Conservation (phyloP, 2,113 vertebrate genomes). For the Delphinapterus leucas region DNA sequence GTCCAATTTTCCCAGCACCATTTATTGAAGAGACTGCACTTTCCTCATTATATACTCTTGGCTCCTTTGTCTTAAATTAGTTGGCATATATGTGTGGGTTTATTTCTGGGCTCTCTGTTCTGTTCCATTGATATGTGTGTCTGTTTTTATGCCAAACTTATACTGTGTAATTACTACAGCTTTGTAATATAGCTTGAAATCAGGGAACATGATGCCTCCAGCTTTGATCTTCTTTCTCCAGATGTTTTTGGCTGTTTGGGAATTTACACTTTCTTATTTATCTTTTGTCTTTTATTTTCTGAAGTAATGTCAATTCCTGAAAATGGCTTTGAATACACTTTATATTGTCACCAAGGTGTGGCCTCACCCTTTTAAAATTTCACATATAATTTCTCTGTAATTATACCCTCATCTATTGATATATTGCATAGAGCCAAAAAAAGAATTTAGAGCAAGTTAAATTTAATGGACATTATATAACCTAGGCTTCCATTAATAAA, state of each 20-base stretch:
- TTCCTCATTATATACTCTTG: background rate
- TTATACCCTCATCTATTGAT: no score
- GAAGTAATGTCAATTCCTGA: background rate
- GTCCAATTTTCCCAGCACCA: background rate
- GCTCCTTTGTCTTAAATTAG: background rate
- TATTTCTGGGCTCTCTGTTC: background rate
- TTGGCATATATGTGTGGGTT: background rate
- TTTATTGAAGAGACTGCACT: background rate
- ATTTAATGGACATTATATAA: background rate
- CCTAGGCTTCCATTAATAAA: background rate
- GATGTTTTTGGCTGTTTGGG: background rate
- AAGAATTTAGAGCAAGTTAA: background rate
- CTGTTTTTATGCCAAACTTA: background rate
- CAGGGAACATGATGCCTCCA: background rate
- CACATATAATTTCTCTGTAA: no score
- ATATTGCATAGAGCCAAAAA: background rate
- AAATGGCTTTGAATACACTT: background rate
- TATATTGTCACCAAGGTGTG: background rate
- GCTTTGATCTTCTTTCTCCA: background rate
- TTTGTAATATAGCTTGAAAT: background rate
- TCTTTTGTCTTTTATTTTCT: background rate
- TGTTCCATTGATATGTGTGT: background rate
- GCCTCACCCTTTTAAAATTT: background rate
- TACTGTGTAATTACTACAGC: background rate
- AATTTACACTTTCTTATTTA: background rate